phyloP scores from a whole-genome alignment of 2,797 vertebrate species.

The Tokudaia muenninki region DNA sequence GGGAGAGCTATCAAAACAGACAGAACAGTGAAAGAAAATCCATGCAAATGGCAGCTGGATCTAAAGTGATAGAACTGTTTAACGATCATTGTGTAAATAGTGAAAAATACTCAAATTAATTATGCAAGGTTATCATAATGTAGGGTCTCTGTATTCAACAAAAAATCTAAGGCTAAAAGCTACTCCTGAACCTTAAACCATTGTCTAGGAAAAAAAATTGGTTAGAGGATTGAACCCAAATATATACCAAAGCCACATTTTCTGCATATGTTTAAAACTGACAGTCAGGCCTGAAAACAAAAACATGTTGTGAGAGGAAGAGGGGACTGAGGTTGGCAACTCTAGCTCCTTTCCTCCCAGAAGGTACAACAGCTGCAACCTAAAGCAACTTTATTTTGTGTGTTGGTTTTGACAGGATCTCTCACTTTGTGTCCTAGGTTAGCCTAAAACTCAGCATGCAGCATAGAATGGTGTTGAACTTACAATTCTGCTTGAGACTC shows the following conservation, averaged over 20 bases:
- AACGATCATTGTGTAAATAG: conserved; percentile 63
- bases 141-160: conserved; percentile 63
- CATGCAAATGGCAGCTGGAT: conserved; percentile 73
- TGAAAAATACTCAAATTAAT: conserved; percentile 75
- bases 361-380: background rate
- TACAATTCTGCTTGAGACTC: background rate
- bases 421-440: background rate
- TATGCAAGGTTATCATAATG: conserved; percentile 71
- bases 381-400: background rate
- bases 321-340: background rate
- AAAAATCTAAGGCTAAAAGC: conserved; percentile 76
- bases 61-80: conserved; percentile 72
- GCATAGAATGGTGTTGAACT: background rate
- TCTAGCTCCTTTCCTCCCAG: background rate
- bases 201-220: conserved; percentile 68
- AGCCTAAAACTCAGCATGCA: background rate
- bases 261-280: conserved; percentile 66
- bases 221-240: conserved; percentile 75
- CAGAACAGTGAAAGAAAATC: conserved; percentile 76
- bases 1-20: conserved; percentile 77
- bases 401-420: background rate
- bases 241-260: conserved; percentile 62
- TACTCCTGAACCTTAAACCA: conserved; percentile 65
- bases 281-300: conserved; percentile 56
- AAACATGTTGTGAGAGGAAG: conserved; percentile 1